Evolutionary conservation across 2,113 vertebrate species (phyloP).

Genomic region (Ochotona princeps): DNA sequence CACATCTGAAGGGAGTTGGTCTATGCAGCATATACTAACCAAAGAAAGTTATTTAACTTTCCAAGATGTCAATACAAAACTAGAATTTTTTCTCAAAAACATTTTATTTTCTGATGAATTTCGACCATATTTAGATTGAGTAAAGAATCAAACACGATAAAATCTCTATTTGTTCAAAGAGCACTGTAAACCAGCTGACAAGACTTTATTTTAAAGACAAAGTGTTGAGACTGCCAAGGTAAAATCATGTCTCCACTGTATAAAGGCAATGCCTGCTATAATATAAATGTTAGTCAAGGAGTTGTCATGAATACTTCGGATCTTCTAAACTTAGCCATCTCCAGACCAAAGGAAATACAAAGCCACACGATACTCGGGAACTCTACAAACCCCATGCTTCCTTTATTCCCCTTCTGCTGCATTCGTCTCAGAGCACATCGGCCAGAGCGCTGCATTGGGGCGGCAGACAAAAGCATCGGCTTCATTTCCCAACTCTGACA

Average conservation of each 20-base stretch:
- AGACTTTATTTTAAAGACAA: neutral
- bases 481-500: constrained; percentile 87
- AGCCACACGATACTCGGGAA: neutral
- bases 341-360: neutral
- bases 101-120: no score
- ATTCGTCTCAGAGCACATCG: constrained; percentile 54
- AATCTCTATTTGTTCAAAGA: neutral
- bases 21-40: neutral
- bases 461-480: constrained; percentile 88
- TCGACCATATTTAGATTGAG: neutral
- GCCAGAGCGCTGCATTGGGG: constrained; percentile 84
- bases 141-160: neutral
- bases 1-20: neutral
- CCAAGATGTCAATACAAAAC: no score
- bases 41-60: no score
- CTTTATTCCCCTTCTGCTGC: constrained; percentile 35
- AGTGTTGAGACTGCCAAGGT: neutral
- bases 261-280: neutral
- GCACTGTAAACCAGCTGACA: neutral
- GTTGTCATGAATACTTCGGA: neutral
- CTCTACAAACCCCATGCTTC: rapidly evolving
- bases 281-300: neutral
- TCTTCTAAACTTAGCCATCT: neutral
- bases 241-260: neutral
- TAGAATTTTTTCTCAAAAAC: no score